Evolutionary conservation across 2,888 invertebrate species (phyloP).

Genomic region (Tethea ocularis): DNA sequence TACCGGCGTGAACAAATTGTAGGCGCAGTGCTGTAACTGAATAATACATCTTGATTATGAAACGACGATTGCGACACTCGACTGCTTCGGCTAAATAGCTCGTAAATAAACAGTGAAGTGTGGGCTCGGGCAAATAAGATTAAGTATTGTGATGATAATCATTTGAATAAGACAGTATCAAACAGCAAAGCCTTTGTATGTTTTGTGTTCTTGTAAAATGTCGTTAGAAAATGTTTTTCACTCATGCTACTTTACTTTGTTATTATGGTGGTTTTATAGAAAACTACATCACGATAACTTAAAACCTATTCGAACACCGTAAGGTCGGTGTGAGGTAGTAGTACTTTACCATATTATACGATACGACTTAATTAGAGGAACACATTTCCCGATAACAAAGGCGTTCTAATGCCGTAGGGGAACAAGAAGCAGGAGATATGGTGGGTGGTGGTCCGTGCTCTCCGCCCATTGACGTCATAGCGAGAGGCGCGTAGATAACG

Average conservation of each 20-base stretch:
- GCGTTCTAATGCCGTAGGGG: neutral
- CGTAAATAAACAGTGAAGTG: constrained; percentile 7
- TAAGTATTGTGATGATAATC: neutral
- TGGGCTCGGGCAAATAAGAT: neutral
- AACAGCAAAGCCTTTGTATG: too few relatives aligned
- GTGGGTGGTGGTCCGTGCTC: neutral
- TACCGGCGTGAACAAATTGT: neutral
- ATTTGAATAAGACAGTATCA: neutral
- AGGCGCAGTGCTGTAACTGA: constrained; percentile 1
- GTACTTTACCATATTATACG: too few relatives aligned
- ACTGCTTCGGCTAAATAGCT: constrained; percentile 5
- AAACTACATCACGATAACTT: too few relatives aligned
- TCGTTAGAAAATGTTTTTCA: too few relatives aligned
- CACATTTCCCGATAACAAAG: neutral
- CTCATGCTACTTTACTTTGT: too few relatives aligned
- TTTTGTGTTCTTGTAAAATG: too few relatives aligned
- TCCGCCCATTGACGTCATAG: constrained; percentile 3
- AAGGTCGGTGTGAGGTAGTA: too few relatives aligned
- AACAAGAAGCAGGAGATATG: neutral
- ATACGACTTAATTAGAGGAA: neutral
- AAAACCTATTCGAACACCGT: too few relatives aligned
- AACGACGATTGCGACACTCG: neutral
- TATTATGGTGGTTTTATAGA: too few relatives aligned
- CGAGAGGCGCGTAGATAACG: neutral
- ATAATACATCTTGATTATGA: constrained; percentile 8